These are phyloP conservation scores for Drosophila leonis DNA, from an alignment of 2,888 invertebrate species.

Conservation along the genomic window DNA sequence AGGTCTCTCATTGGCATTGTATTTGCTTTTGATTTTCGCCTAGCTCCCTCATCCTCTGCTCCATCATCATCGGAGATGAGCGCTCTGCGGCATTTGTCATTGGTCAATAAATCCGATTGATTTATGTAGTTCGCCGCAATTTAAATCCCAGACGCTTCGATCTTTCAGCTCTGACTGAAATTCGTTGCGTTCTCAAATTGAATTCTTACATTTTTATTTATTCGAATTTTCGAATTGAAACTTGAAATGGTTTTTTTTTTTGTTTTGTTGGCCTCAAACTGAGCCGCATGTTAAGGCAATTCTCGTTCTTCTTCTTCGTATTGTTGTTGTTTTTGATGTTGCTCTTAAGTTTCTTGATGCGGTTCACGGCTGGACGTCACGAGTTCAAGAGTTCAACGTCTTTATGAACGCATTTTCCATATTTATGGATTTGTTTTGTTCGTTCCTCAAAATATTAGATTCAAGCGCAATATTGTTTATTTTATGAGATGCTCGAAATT, in stretches of 20 bases:
- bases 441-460: background rate
- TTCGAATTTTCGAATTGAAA: slow-evolving; percentile 59
- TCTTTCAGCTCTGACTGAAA: slow-evolving; percentile 31
- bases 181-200: slow-evolving; percentile 46
- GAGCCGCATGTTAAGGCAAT: slow-evolving; percentile 29
- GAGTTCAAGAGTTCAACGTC: slow-evolving; percentile 73
- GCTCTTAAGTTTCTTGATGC: slow-evolving; percentile 27
- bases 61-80: slow-evolving; percentile 21
- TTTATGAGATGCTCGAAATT: background rate
- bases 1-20: slow-evolving; percentile 49
- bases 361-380: slow-evolving; percentile 57
- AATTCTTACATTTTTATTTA: slow-evolving; percentile 68
- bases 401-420: slow-evolving; percentile 58
- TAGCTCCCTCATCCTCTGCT: slow-evolving; percentile 18
- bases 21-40: slow-evolving; percentile 52
- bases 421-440: slow-evolving; percentile 55
- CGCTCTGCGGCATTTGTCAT: slow-evolving; percentile 69
- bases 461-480: background rate
- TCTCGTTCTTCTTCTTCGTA: slow-evolving; percentile 4
- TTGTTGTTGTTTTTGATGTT: slow-evolving; percentile 14
- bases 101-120: slow-evolving; percentile 83
- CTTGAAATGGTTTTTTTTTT: slow-evolving; percentile 43
- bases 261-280: slow-evolving; percentile 42
- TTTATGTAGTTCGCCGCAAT: slow-evolving; percentile 70
- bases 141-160: slow-evolving; percentile 55